Percentiles rank a stretch among this genome's conserved stretches.
phyloP scores from a whole-genome alignment of 1,140 invertebrate species.

The Drosophila lowei region DNA sequence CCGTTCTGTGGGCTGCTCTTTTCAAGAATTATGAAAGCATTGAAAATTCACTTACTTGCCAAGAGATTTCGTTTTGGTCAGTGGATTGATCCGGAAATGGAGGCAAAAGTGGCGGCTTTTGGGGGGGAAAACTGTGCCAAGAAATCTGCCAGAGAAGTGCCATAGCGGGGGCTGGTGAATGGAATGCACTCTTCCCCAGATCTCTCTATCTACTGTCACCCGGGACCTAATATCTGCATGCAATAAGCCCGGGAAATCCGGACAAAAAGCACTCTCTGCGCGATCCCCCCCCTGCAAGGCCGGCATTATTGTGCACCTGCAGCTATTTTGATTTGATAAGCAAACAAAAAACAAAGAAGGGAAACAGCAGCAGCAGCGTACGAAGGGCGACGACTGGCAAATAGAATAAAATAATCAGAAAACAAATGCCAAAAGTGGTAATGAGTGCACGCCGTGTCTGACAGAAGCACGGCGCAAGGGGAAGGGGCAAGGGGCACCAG shows the following conservation, averaged over 20 bases:
- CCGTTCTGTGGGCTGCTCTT: neutral
- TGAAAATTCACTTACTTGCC: constrained; percentile 30
- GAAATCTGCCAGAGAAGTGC: neutral
- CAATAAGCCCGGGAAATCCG: neutral
- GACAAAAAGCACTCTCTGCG: neutral
- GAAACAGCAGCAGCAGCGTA: constrained; percentile 13
- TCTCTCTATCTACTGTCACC: no score
- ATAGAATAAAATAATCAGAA: constrained; percentile 76
- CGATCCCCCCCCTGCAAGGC: constrained; percentile 5
- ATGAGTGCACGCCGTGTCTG: constrained; percentile 68
- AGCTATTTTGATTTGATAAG: constrained; percentile 57
- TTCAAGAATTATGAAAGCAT: constrained; percentile 49
- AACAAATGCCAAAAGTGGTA: constrained; percentile 70
- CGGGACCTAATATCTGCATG: no score
- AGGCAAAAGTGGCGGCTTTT: constrained; percentile 5
- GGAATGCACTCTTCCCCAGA: no score
- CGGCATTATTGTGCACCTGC: constrained; percentile 35
- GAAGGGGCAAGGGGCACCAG: constrained; percentile 7
- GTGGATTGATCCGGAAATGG: neutral
- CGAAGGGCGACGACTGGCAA: constrained; percentile 51
- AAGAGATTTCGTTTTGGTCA: no score
- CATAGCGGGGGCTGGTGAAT: no score
- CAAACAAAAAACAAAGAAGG: constrained; percentile 51
- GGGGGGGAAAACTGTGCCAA: no score
- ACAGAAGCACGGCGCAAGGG: constrained; percentile 12